Conservation (phyloP, 2,113 vertebrate species). For the Scophthalmus maximus region DNA sequence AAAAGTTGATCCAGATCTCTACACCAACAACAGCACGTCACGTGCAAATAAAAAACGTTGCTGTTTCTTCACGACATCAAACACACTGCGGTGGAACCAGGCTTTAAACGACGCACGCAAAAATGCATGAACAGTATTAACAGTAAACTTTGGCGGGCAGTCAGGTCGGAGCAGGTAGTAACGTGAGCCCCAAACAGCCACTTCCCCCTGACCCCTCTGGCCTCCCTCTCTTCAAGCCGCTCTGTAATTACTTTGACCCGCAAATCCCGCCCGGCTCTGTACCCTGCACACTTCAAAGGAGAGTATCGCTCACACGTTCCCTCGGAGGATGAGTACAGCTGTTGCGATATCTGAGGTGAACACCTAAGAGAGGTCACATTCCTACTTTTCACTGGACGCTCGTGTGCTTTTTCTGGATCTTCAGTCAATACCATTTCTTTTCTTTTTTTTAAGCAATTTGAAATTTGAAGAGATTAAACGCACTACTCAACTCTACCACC, state of each 20-base stretch:
- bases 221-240: slow-evolving; percentile 42
- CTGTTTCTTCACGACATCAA: neutral
- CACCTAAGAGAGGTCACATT: slow-evolving; percentile 50
- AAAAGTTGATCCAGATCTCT: neutral
- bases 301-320: slow-evolving; percentile 37
- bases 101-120: slow-evolving; percentile 1
- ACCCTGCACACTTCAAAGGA: slow-evolving; percentile 71
- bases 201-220: slow-evolving; percentile 55
- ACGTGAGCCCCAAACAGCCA: slow-evolving; percentile 53
- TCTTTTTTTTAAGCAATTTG: neutral
- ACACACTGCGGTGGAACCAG: neutral
- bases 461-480: neutral
- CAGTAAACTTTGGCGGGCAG: slow-evolving; percentile 20
- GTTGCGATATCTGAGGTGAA: slow-evolving; percentile 54
- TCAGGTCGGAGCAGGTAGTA: slow-evolving; percentile 46
- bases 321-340: slow-evolving; percentile 63
- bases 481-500: no score
- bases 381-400: slow-evolving; percentile 35
- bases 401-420: slow-evolving; percentile 7
- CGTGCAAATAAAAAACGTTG: neutral
- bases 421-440: slow-evolving; percentile 20
- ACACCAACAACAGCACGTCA: neutral
- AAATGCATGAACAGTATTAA: slow-evolving; percentile 25
- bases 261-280: slow-evolving; percentile 39
- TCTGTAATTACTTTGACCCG: slow-evolving; percentile 80